phyloP scores from a whole-genome alignment of 2,888 invertebrate genomes.

The Athripsodes cinereus region DNA sequence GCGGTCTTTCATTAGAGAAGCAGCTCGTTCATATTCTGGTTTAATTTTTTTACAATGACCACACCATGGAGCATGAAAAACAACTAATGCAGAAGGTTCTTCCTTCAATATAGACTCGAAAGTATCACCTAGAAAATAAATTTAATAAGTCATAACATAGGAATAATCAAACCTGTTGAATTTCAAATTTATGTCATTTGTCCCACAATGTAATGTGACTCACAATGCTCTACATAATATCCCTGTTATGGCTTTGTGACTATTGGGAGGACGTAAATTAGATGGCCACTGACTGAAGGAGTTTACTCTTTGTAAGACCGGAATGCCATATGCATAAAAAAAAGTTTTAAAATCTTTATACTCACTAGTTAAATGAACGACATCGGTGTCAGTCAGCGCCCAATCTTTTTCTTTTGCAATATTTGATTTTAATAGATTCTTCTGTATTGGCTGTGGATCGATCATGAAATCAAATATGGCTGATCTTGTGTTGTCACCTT shows the following conservation, averaged over 20 bases:
- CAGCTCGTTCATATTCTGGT: slow-evolving; percentile 80
- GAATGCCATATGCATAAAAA: no score
- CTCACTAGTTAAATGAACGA: slow-evolving; percentile 67
- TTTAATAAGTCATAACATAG: neutral
- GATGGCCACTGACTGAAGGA: no score
- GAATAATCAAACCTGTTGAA: neutral
- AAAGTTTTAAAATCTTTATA: no score
- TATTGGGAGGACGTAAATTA: no score
- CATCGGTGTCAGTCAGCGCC: slow-evolving; percentile 70
- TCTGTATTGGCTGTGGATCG: slow-evolving; percentile 52
- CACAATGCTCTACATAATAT: no score
- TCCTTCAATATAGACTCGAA: slow-evolving; percentile 59
- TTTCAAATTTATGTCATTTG: no score
- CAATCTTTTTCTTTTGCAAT: slow-evolving; percentile 69
- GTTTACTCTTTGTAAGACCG: no score
- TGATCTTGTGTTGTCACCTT: slow-evolving; percentile 77
- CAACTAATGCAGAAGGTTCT: slow-evolving; percentile 71
- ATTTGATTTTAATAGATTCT: slow-evolving; percentile 36
- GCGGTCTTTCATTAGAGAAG: slow-evolving; percentile 60
- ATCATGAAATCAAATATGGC: slow-evolving; percentile 73
- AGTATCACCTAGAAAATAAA: slow-evolving; percentile 39
- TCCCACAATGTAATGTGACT: no score
- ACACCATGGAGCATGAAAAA: slow-evolving; percentile 94
- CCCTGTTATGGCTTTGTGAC: no score
- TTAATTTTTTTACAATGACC: slow-evolving; percentile 87